Base-by-base conservation (phyloP, 2,888 invertebrate genomes). In the Protodeltote pygarga region DNA sequence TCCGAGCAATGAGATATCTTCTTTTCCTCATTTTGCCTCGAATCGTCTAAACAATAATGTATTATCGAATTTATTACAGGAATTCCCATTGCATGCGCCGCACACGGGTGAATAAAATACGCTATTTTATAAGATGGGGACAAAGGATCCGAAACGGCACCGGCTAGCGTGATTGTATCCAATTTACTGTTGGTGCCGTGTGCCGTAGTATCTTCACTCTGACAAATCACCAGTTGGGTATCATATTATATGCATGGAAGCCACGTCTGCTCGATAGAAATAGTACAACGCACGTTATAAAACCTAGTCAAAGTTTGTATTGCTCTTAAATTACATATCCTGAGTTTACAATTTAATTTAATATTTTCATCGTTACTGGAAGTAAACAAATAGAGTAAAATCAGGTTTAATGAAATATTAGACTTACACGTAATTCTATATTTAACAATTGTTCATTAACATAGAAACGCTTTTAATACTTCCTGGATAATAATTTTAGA, bases 91-190 rank as follows among this genome's bases (percentile, higher is more conserved):
- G 45, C 49, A 62, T 62, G 61, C 61, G 59, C 41, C 61, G 40
- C 28, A 53, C 58, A 48, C 33, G 31, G 68, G 55, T 70, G 54
- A 62, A 71, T 71, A 78, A 63, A 71, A 52, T 62, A 69, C 51
- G 19, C 49, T 51, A 75, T 68, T 79, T 77, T 75, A 79, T 72
- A 74, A 75, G 72, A 75, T 70, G 59, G 70, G 74, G 78, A 83
- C 81, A 80, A 85, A 85, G 75, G 79, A 75, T 74, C 72, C 73
- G 66, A 74, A 79, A 72, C 75, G 74, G 77, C 74, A 78, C 72
- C 67, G 70, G 79, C 74, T 89, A 85, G 89, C 90, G 89, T 90
- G 90, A 81, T 87, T 81, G 73, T 73, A 74, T 74, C 73, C 87
- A 87, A 89, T 89, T 89, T 84, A 77, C 75, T 74, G 72, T 70